Conservation (phyloP, 2,113 vertebrate species). For the Neolamprologus modestus region DNA sequence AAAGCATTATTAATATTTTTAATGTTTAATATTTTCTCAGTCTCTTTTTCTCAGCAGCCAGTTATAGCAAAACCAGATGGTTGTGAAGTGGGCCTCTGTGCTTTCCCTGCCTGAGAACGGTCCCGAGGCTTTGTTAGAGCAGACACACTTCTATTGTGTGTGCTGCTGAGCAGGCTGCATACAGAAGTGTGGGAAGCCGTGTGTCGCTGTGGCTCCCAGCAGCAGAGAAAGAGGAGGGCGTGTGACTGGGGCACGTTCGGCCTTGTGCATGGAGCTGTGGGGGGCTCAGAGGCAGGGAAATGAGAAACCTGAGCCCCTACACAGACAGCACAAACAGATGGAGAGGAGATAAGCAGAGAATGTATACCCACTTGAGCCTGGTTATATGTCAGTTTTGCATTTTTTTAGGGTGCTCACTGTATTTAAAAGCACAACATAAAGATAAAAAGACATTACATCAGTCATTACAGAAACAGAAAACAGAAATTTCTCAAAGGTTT, state of each 20-base stretch:
- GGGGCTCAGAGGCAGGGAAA: neutral
- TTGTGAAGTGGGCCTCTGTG: constrained; percentile 19
- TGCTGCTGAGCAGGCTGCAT: constrained; percentile 39
- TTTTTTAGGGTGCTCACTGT: neutral
- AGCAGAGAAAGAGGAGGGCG: constrained; percentile 45
- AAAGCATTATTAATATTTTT: neutral
- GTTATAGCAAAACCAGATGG: constrained; percentile 51
- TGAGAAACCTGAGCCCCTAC: constrained; percentile 21
- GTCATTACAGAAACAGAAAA: neutral
- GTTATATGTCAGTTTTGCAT: neutral
- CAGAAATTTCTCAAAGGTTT: neutral
- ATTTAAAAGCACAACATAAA: neutral
- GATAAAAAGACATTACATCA: neutral
- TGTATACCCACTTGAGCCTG: constrained; percentile 3
- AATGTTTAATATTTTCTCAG: neutral
- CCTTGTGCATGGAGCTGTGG: constrained; percentile 18
- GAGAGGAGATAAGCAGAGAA: constrained; percentile 3
- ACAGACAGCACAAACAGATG: constrained; percentile 35
- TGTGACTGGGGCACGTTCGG: constrained; percentile 47
- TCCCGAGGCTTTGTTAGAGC: constrained; percentile 34
- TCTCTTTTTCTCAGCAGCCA: neutral
- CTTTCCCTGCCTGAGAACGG: constrained; percentile 43
- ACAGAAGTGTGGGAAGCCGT: constrained; percentile 71
- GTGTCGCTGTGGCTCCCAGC: constrained; percentile 64
- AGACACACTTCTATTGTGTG: constrained; percentile 67